Base-by-base conservation (phyloP, 2,797 vertebrate genomes). In the Typhlichthys subterraneus region DNA sequence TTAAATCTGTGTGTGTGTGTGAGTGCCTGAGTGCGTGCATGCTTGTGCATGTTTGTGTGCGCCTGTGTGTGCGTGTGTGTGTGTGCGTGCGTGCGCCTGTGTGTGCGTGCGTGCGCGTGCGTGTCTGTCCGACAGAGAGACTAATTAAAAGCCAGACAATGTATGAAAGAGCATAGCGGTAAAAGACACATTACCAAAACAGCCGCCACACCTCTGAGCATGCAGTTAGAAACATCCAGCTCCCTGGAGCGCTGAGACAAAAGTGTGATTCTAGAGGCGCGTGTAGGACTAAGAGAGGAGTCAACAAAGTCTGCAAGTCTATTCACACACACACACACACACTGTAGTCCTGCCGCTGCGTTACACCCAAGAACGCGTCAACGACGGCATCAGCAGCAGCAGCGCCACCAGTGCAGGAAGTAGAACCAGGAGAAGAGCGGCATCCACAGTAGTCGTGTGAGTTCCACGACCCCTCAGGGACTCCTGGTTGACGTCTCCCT, bases 401-500 rank as follows among this genome's bases (percentile, higher is more conserved):
- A 81, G 3, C 23, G 23, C 3, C 23, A 38, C 33, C 33, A 38
- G 33, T 5, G 7, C 33, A 38, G 70, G 48, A 50, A 15, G 15
- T 45, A 68, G 63, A 48, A 48, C 13, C 61, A 50, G 61, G 53
- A 6, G 65, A 38, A 54, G 8, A 6, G 7, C 1, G 33, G 33
- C 33, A 8, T 6, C 7, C 33, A 38, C 23, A 23, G 23, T 23
- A 23, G 76, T 38, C 62, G 57, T 31, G 11, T 45, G 72, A 23
- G 19, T 11, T 6, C 88, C 88, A 0, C 56, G 49, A 2, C 88
- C 94, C 76, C 81, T 82, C 68, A 97, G 89, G 0, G 96, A 95
- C 81, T 96, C 94, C 85, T 95, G 95, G 89, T 95, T 98, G 86
- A 94, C 93, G 73, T 95, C 92, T 0, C 92, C 87, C 62, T 81